Percentiles rank a stretch among this genome's conserved stretches.
Conservation (phyloP, 1,140 invertebrate genomes). For the Watersipora subatra region DNA sequence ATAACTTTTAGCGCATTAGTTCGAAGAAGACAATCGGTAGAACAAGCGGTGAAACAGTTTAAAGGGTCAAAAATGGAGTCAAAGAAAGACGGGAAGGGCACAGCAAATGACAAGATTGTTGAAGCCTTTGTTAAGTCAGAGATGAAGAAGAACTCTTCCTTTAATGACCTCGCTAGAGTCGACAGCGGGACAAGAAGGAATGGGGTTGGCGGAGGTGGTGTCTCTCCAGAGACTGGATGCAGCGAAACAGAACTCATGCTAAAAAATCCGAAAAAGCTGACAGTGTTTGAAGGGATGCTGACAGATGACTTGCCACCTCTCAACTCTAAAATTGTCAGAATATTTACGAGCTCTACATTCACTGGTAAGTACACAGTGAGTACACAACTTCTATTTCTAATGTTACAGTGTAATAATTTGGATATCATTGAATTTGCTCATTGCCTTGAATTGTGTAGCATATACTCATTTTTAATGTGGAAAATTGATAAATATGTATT, state of each 20-base stretch:
- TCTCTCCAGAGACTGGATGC: background rate
- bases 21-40: background rate
- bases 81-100: background rate
- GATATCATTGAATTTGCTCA: too few relatives aligned
- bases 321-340: slow-evolving; percentile 92
- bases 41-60: background rate
- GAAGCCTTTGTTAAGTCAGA: background rate
- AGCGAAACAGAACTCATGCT: slow-evolving; percentile 6
- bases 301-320: slow-evolving; percentile 71
- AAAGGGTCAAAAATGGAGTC: background rate
- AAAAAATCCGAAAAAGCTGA: slow-evolving; percentile 16
- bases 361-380: slow-evolving; percentile 73
- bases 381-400: background rate
- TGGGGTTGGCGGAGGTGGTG: background rate
- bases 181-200: background rate
- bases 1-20: background rate
- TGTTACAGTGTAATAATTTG: too few relatives aligned
- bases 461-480: too few relatives aligned
- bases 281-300: slow-evolving; percentile 69
- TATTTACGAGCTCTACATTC: slow-evolving; percentile 96
- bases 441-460: too few relatives aligned
- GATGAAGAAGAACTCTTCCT: background rate
- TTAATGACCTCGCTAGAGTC: background rate
- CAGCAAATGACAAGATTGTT: background rate
- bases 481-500: too few relatives aligned